Base-by-base conservation (phyloP, 23 tunicate genomes). In the Aplidium turbinatum region DNA sequence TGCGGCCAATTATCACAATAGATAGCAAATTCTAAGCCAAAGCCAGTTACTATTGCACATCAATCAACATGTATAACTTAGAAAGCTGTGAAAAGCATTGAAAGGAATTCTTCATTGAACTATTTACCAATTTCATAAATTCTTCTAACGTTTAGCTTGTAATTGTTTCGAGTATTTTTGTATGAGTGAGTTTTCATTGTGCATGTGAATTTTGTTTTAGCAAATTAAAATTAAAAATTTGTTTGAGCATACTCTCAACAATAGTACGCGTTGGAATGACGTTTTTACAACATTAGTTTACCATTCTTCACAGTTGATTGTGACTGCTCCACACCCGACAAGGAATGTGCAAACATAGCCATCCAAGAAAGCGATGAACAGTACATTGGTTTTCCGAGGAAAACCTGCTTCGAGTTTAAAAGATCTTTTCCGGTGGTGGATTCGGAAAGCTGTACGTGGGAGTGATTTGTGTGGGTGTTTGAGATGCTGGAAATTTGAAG, bases 311-410 rank as follows among this genome's bases (percentile, higher is more conserved):
- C 55, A 1, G 53, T 81, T 35, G 78, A 75, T 35, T 90, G 97
- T 48, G 52, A 71, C 35, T 78, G 85, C 39, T 75, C 33, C 0
- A 48, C 65, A 25, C 81, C 85, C 19, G 35, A 63, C n/a, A 60
- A 58, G 0, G 86, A 85, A 28, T 92, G 98, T 57, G 46, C 85
- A 34, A 92, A 92, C 57, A 92, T 92, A 33, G 64, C 68, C 0
- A 53, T 92, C 28, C 78, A 87, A 0, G 77, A 22, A 24, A 68
- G 55, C 45, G 98, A 92, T 66, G 73, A 26, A 18, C 87, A 83
- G 39, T 85, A 31, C 51, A 57, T 53, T 6, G 6, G 22, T 25
- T 1, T 6, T 1, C 76, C 51, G 28, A 56, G 76, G 4, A 92
- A 92, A 74, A 79, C 72, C 7, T 92, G 98, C 54, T 48, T 83